These are phyloP conservation scores for Eupithecia exiguata DNA, from an alignment of 2,888 invertebrate species.

Conservation along the genomic window DNA sequence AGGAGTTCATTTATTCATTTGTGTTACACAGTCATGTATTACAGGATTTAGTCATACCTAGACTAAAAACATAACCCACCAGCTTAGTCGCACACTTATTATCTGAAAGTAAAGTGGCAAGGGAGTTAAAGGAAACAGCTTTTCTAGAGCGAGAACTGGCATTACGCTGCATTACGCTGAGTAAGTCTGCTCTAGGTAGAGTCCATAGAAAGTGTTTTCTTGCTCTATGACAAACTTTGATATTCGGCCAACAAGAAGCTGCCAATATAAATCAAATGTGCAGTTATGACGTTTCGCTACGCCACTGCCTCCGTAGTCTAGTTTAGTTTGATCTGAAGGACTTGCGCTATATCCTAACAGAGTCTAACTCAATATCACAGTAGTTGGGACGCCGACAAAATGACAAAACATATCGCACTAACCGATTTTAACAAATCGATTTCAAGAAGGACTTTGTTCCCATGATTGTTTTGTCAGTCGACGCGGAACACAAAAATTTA, in stretches of 20 bases:
- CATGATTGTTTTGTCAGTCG: no score
- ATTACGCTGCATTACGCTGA: not conserved
- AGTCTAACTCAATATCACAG: not conserved
- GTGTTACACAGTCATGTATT: no score
- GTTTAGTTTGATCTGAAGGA: not conserved
- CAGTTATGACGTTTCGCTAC: slow-evolving; percentile 23
- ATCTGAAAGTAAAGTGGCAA: not conserved
- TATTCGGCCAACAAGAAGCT: slow-evolving; percentile 28
- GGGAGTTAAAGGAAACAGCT: not conserved
- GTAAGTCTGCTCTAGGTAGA: not conserved
- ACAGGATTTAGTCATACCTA: no score
- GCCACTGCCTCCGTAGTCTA: not conserved
- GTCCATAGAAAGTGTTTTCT: not conserved
- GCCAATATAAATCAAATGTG: slow-evolving; percentile 27
- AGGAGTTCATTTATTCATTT: no score
- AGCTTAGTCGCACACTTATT: not conserved
- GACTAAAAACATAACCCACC: no score
- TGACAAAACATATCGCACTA: no score
- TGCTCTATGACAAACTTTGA: slow-evolving; percentile 25
- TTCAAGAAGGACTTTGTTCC: no score
- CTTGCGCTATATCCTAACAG: not conserved
- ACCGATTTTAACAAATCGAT: no score
- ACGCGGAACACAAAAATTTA: no score
- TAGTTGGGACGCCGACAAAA: no score
- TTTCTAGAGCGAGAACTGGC: not conserved